Conservation (phyloP, 1,140 invertebrate genomes). For the Eupeodes corollae region DNA sequence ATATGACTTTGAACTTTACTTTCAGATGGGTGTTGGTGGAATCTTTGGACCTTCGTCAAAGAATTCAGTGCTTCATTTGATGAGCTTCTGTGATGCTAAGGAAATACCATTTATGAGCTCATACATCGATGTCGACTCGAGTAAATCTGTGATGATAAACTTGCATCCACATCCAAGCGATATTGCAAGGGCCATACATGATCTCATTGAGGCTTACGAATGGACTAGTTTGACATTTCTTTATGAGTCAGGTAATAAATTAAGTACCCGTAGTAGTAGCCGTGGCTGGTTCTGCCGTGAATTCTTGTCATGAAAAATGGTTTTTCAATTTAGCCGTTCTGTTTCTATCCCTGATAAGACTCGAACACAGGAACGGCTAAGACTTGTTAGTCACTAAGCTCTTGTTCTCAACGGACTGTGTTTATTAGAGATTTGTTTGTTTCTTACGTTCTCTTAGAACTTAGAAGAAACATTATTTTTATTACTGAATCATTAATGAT, state of each 20-base stretch:
- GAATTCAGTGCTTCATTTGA: slow-evolving; percentile 57
- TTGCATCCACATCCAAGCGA: slow-evolving; percentile 68
- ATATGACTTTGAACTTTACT: not conserved
- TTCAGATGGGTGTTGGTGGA: slow-evolving; percentile 53
- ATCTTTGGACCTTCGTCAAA: slow-evolving; percentile 71
- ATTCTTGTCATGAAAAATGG: too few species aligned
- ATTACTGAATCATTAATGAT: not conserved
- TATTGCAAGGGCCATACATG: slow-evolving; percentile 58
- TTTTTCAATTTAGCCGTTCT: not conserved
- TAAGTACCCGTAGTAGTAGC: too few species aligned
- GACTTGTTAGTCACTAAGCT: not conserved
- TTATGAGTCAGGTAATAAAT: slow-evolving; percentile 58
- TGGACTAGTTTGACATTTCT: slow-evolving; percentile 82
- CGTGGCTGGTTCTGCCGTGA: too few species aligned
- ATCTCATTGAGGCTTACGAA: slow-evolving; percentile 58
- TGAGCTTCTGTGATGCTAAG: slow-evolving; percentile 75
- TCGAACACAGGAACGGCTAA: not conserved
- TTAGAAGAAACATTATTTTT: not conserved
- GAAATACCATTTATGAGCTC: slow-evolving; percentile 79
- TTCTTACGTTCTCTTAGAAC: too few species aligned
- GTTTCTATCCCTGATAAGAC: not conserved
- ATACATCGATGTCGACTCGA: slow-evolving; percentile 38
- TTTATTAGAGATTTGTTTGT: too few species aligned
- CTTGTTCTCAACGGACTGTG: too few species aligned
- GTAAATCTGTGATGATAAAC: slow-evolving; percentile 44